Conservation (phyloP, 2,888 invertebrate species). For the Zaprionus bogoriensis region DNA sequence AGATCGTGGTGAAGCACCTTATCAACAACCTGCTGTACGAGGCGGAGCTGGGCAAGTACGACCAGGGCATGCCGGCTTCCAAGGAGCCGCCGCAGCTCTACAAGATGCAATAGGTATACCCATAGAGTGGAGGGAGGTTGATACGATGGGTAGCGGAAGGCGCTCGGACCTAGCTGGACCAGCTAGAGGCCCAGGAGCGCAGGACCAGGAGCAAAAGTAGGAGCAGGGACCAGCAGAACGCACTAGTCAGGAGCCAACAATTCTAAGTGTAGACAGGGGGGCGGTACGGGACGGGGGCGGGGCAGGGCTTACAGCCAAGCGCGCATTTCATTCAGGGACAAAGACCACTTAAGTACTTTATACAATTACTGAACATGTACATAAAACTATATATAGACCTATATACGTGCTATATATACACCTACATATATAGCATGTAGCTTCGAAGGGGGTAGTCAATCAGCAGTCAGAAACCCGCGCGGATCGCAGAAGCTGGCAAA, state of each 20-base stretch:
- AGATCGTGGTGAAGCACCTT: slow-evolving; percentile 81
- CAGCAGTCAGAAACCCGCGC: slow-evolving; percentile 28
- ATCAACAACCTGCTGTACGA: slow-evolving; percentile 81
- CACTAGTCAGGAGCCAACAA: slow-evolving; percentile 59
- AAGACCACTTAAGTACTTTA: slow-evolving; percentile 74
- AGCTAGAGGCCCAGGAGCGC: not conserved
- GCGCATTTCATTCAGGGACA: slow-evolving; percentile 75
- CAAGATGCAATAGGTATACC: slow-evolving; percentile 77
- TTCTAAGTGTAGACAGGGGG: slow-evolving; percentile 32
- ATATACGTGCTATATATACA: not conserved
- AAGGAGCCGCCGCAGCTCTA: slow-evolving; percentile 81
- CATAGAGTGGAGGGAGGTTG: not conserved
- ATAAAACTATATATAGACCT: slow-evolving; percentile 28
- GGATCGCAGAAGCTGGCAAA: slow-evolving; percentile 19
- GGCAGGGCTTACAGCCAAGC: slow-evolving; percentile 41
- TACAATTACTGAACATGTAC: slow-evolving; percentile 34
- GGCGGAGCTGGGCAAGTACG: slow-evolving; percentile 81
- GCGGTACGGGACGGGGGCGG: not conserved
- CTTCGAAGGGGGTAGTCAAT: slow-evolving; percentile 5
- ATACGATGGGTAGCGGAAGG: too few relatives aligned
- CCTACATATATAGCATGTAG: not conserved
- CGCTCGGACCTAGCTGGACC: too few relatives aligned
- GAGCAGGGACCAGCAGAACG: slow-evolving; percentile 30
- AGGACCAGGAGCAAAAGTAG: not conserved
- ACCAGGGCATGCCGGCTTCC: slow-evolving; percentile 80